These are phyloP conservation scores for Incurvaria masculella DNA, from an alignment of 2,888 invertebrate species.

Conservation along the genomic window DNA sequence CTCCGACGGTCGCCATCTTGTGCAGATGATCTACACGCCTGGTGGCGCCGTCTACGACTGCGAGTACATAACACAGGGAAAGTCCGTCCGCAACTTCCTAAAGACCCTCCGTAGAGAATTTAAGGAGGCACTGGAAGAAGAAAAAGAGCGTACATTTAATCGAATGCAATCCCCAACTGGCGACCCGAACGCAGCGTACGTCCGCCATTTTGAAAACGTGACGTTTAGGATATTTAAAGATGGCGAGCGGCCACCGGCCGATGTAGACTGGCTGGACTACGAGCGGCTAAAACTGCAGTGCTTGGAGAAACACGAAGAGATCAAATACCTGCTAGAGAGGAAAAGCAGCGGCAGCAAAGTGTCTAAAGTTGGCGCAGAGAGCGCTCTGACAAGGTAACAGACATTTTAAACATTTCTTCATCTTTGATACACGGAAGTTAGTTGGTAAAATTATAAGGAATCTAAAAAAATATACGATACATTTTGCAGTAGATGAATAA, in stretches of 20 bases:
- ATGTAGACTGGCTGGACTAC: conserved; percentile 59
- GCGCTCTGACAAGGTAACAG: conserved; percentile 37
- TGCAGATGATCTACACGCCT: conserved; percentile 65
- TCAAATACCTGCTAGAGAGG: conserved; percentile 36
- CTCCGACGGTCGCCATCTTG: conserved; percentile 64
- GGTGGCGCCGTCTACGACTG: conserved; percentile 62
- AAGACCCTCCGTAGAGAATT: conserved; percentile 57
- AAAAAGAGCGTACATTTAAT: conserved; percentile 27
- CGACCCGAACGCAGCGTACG: conserved; percentile 31
- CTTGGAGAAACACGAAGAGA: conserved; percentile 35
- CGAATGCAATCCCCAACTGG: conserved; percentile 12
- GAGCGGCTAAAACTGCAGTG: conserved; percentile 57
- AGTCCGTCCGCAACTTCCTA: conserved; percentile 56
- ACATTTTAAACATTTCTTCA: too few species aligned
- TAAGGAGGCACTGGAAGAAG: conserved; percentile 40
- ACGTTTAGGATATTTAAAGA: conserved; percentile 52
- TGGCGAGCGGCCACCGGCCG: conserved; percentile 42
- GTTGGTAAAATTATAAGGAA: too few species aligned
- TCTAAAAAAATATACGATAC: too few species aligned
- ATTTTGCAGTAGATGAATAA: too few species aligned
- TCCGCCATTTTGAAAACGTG: conserved; percentile 49
- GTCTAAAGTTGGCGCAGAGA: conserved; percentile 24
- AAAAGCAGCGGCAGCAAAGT: conserved; percentile 20
- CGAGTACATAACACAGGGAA: conserved; percentile 58
- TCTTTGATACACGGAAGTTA: too few species aligned